These are phyloP conservation scores for Sceloporus tristichus DNA, from an alignment of 2,113 vertebrate genomes.

Conservation along the genomic window DNA sequence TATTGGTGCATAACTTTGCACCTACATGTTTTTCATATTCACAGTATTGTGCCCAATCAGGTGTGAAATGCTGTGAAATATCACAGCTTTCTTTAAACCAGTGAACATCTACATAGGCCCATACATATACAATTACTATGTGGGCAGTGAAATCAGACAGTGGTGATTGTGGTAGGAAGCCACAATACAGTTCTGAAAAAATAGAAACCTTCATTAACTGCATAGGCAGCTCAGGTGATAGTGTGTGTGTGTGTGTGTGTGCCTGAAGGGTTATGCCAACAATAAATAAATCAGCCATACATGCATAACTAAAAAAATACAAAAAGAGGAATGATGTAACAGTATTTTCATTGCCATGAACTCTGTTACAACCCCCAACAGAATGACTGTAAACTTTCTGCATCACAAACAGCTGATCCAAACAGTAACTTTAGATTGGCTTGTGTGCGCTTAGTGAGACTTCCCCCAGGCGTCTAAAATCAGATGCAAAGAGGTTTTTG, in stretches of 20 bases:
- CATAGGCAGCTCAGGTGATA: neutral
- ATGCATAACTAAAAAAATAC: neutral
- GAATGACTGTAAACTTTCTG: neutral
- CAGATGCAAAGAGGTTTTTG: neutral
- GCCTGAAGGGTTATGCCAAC: neutral
- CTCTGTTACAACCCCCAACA: neutral
- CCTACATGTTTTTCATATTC: conserved; percentile 57
- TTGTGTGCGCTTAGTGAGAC: neutral
- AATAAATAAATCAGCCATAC: neutral
- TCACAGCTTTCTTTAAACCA: conserved; percentile 53
- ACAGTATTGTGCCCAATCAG: conserved; percentile 41
- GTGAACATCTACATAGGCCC: conserved; percentile 27
- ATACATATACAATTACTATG: conserved; percentile 9
- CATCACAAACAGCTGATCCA: neutral
- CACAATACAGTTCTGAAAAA: neutral
- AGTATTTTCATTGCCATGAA: neutral
- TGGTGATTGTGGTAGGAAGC: neutral
- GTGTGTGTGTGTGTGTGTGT: neutral
- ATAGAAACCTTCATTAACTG: neutral
- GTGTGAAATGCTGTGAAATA: conserved; percentile 53
- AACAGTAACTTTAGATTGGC: neutral
- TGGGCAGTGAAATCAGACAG: conserved; percentile 1
- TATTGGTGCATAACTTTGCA: conserved; percentile 33
- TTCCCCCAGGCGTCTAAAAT: neutral
- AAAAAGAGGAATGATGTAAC: neutral